These are phyloP conservation scores for Acrobasis consociella DNA, from an alignment of 2,888 invertebrate genomes.

Conservation along the genomic window DNA sequence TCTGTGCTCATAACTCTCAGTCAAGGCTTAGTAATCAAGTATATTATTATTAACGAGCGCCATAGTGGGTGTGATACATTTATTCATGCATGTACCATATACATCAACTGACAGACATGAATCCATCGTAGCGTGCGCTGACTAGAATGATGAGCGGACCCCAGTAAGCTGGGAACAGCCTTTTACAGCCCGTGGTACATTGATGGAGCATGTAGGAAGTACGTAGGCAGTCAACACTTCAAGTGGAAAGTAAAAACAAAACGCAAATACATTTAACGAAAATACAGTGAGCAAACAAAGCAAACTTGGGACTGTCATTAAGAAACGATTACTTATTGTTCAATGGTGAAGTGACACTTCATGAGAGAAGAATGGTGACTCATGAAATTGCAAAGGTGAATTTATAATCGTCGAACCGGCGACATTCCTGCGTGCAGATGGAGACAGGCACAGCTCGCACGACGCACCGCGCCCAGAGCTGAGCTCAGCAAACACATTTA, in stretches of 20 bases:
- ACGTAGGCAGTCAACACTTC: slow-evolving; percentile 34
- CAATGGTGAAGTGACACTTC: slow-evolving; percentile 23
- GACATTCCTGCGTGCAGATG: slow-evolving; percentile 65
- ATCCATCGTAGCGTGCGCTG: slow-evolving; percentile 2
- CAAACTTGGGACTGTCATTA: slow-evolving; percentile 25
- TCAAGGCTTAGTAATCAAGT: slow-evolving; percentile 45
- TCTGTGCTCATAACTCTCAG: slow-evolving; percentile 38
- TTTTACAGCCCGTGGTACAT: slow-evolving; percentile 21
- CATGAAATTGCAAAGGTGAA: slow-evolving; percentile 69
- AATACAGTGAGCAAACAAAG: slow-evolving; percentile 28
- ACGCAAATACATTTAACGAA: slow-evolving; percentile 8
- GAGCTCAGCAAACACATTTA: slow-evolving; percentile 33
- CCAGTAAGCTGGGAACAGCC: slow-evolving; percentile 1
- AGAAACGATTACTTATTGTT: slow-evolving; percentile 31
- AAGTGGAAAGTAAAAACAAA: slow-evolving; percentile 19
- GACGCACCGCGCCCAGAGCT: slow-evolving; percentile 36
- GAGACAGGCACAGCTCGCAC: slow-evolving; percentile 49
- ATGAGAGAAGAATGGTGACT: slow-evolving; percentile 54
- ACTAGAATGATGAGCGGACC: slow-evolving; percentile 6
- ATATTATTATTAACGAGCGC: slow-evolving; percentile 48
- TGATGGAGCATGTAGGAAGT: slow-evolving; percentile 37
- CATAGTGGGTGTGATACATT: slow-evolving; percentile 46
- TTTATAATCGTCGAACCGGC: slow-evolving; percentile 69
- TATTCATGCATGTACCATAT: slow-evolving; percentile 44
- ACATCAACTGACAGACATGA: slow-evolving; percentile 45